phyloP scores from a whole-genome alignment of 2,888 invertebrate genomes.

The Thereva nobilitata region DNA sequence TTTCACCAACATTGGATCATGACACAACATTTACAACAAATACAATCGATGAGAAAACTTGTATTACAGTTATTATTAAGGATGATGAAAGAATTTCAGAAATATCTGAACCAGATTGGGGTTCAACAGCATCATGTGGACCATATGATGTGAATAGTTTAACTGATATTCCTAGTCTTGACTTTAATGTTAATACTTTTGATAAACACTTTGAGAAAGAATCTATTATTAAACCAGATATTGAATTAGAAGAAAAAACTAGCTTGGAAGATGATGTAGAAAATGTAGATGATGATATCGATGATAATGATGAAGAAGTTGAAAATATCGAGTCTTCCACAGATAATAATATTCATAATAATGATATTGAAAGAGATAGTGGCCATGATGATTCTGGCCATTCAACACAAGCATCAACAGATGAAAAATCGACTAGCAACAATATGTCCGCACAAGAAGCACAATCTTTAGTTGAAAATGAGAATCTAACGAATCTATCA shows the following conservation, averaged over 20 bases:
- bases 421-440: slow-evolving; percentile 37
- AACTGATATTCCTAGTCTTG: slow-evolving; percentile 43
- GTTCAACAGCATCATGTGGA: slow-evolving; percentile 39
- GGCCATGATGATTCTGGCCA: slow-evolving; percentile 41
- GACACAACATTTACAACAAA: slow-evolving; percentile 44
- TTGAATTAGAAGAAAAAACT: neutral
- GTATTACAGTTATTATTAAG: slow-evolving; percentile 43
- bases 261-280: slow-evolving; percentile 11
- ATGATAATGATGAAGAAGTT: neutral
- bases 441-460: slow-evolving; percentile 25
- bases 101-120: slow-evolving; percentile 46
- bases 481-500: slow-evolving; percentile 36
- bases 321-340: slow-evolving; percentile 12
- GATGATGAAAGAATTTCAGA: slow-evolving; percentile 46
- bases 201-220: slow-evolving; percentile 20
- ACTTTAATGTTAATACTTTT: slow-evolving; percentile 33
- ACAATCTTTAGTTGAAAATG: slow-evolving; percentile 13
- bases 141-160: slow-evolving; percentile 42
- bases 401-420: slow-evolving; percentile 39
- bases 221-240: too few species aligned
- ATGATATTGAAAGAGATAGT: slow-evolving; percentile 30
- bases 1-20: slow-evolving; percentile 42
- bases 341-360: slow-evolving; percentile 1
- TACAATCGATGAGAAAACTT: slow-evolving; percentile 44
- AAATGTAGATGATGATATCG: slow-evolving; percentile 4